phyloP scores from a whole-genome alignment of 1,140 invertebrate genomes.

The Solenopsis invicta region DNA sequence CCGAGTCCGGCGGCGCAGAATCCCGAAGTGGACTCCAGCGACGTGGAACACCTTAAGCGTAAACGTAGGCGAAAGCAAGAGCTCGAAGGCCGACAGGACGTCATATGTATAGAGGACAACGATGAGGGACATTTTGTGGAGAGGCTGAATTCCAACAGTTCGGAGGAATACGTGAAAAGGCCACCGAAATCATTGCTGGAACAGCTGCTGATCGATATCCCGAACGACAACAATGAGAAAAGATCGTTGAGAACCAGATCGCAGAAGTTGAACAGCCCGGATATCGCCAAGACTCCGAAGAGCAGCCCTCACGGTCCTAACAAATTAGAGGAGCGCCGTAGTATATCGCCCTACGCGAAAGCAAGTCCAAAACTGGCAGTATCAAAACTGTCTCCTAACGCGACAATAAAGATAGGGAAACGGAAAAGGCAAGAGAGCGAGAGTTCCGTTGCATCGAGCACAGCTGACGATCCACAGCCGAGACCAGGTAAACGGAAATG shows the following conservation, averaged over 20 bases:
- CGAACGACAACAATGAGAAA: slow-evolving; percentile 88
- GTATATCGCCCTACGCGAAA: slow-evolving; percentile 86
- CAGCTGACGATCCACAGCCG: slow-evolving; percentile 88
- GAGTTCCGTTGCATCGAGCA: slow-evolving; percentile 89
- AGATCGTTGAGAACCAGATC: slow-evolving; percentile 90
- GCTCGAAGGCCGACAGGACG: slow-evolving; percentile 85
- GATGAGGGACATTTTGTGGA: slow-evolving; percentile 84
- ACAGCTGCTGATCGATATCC: slow-evolving; percentile 93
- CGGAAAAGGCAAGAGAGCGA: slow-evolving; percentile 93
- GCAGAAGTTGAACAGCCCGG: slow-evolving; percentile 91
- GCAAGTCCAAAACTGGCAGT: slow-evolving; percentile 81
- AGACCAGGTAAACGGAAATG: slow-evolving; percentile 89
- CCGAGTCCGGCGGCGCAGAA: slow-evolving; percentile 86
- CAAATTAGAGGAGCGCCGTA: slow-evolving; percentile 83
- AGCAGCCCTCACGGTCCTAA: slow-evolving; percentile 87
- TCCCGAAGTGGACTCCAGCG: slow-evolving; percentile 81
- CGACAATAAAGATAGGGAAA: slow-evolving; percentile 86
- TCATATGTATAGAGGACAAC: slow-evolving; percentile 85
- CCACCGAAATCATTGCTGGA: slow-evolving; percentile 90
- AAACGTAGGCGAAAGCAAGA: slow-evolving; percentile 86
- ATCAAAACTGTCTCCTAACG: slow-evolving; percentile 81
- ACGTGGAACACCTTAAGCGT: slow-evolving; percentile 82
- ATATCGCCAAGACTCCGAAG: slow-evolving; percentile 88
- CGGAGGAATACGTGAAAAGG: slow-evolving; percentile 82
- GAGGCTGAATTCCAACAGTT: slow-evolving; percentile 79